Evolutionary conservation across 1,140 invertebrate genomes (phyloP), one percentile per base, ranked within the genome.

Genomic region (Stegodyphus mimosarum): DNA sequence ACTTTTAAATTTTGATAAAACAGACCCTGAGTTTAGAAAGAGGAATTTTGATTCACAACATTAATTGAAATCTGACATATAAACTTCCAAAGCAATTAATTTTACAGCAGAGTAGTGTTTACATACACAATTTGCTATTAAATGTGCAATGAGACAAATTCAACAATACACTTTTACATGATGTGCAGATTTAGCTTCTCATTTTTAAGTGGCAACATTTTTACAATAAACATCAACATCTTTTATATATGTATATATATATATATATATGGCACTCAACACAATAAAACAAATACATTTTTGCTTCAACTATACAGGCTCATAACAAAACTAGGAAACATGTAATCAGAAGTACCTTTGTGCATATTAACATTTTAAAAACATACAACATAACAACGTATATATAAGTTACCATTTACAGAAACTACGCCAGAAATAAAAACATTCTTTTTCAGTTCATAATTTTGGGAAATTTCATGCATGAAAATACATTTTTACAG

Each of bases 221-320:
- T 75, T 48, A 84, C 81, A 84, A 75, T 83, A 74, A 84, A 84
- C 81, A 84, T 75, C 81, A 84, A 84, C 81, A 75, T 48, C 72
- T 53, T 75, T 33, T 33, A 33, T 33, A 33, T 33, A 33, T 33
- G 33, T 33, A 60, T 69, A 84, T 84, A 81, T 79, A 66, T 84
- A 55, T 69, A 84, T 84, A 81, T 79, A 66, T 84, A 83, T 84
- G 81, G 81, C 81, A 84, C 81, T 84, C 81, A 84, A 60, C 71
- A 63, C 63, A 72, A 83, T 33, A 33, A 33, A 33, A 83, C 66
- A 70, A 66, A 83, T 74, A 83, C 80, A 83, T 52, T 60, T 9
- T 71, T 63, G 11, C 51, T 71, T 72, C 80, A 83, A 53, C 71
- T 83, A 83, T 73, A 74, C 48, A 60, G 60, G 53, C 78, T 72